Base-by-base conservation (phyloP, 2,888 invertebrate species). In the Ptycholaimellus sp. region DNA sequence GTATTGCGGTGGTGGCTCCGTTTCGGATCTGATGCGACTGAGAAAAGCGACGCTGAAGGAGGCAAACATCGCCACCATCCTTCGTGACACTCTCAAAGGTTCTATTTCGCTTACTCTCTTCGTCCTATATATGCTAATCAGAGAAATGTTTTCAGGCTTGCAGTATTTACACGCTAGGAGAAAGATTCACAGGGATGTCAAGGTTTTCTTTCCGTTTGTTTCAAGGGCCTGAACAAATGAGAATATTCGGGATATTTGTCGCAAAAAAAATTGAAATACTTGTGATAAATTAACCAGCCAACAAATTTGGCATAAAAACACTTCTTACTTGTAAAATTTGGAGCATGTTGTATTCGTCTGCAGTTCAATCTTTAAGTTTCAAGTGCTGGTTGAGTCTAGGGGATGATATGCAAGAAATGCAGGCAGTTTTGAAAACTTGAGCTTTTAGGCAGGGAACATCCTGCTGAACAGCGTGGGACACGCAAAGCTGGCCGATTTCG, bases 1-100 rank as follows among this genome's bases (percentile, higher is more conserved):
- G 59, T 99, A 93, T 62, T 99, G 96, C 62, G 93, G 93, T 25
- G 96, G 90, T 35, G 96, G 96, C 21, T 93, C 93, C 32, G 93
- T 99, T 7, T 90, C 90, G 1, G 96, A 99, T 61, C 90, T 99
- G 46, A 99, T 99, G 87, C 72, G 87, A 59, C 67, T 93, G 50
- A 69, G 96, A 21, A 85, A 90, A 65, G 93, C 93, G 64, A 93
- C 93, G 1, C 60, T 68, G 7, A 74, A 76, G 1, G 96, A 99
- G 61, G 80, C 80, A 52, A 90, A 96, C 65, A 96, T 96, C 45
- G 80, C 90, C 2, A 85, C 90, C 2, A 80, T 96, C 47, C 65
- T 99, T 35, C 76, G 76, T 49, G 93, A 93, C 62, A 93, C 90
- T 7, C 68, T 99, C 29, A 82, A 83, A 60, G 93, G n/a, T n/a